Base-by-base conservation (phyloP, 2,797 vertebrate species). In the Liparis tanakae region DNA sequence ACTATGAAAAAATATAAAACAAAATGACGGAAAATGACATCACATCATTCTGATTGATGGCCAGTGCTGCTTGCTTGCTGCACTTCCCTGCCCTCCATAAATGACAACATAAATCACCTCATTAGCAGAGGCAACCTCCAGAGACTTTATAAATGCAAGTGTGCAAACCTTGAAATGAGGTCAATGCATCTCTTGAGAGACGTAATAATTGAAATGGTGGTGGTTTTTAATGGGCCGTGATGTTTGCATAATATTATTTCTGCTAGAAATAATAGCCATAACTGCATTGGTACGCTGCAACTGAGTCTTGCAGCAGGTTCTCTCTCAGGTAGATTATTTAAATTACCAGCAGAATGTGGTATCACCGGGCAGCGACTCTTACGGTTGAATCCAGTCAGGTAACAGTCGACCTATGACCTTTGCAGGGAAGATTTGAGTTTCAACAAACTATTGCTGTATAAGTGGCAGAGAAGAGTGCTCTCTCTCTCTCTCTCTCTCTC, bases 401-500 rank as follows among this genome's bases (percentile, higher is more conserved):
- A 68, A 74, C 14, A 34, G 37, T 55, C 25, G 50, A 37, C 55
- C 20, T 64, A 12, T 69, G 67, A 71, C 67, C 82, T 85, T 81
- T 81, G 46, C n/a, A 44, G 10, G 46, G 30, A 67, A 75, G 79
- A 87, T 80, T 76, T 73, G n/a, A 39, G 72, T 85, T 85, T 83
- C 72, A 83, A 82, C 76, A 82, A 75, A 83, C 78, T 63, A 88
- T 85, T 89, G 79, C 89, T 88, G 83, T 85, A 84, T 67, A 84
- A 84, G 88, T 83, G 70, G 65, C 66, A 81, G 75, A 88, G 81
- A 84, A 88, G 75, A 64, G 72, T 1, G 20, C 41, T 80, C 76
- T 65, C 68, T 61, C 36, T 37, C 36, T 37, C 36, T 8, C 25
- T 30, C 25, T 30, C 72, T 55, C 30, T 15, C 53, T 58, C 36